Conservation (phyloP, 1,140 invertebrate genomes). For the Psilanteris sp. region DNA sequence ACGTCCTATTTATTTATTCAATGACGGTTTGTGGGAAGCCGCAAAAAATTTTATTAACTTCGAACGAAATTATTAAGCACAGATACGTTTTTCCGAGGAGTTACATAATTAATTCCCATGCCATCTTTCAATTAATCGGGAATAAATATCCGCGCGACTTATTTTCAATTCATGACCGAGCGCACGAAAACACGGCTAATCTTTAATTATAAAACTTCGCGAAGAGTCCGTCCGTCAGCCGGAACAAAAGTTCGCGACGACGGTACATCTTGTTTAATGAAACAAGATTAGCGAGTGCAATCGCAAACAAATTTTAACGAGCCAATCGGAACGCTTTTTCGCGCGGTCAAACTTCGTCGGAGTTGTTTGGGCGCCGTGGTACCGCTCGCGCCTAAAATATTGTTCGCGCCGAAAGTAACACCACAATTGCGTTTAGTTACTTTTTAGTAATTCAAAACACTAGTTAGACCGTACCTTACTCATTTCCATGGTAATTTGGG, state of each 20-base stretch:
- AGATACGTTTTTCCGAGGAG: background rate
- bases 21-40: background rate
- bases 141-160: slow-evolving; percentile 15
- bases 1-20: slow-evolving; percentile 21
- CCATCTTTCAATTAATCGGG: slow-evolving; percentile 20
- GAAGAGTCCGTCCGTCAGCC: background rate
- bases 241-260: background rate
- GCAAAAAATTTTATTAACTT: slow-evolving; percentile 14
- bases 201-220: slow-evolving; percentile 29
- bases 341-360: too few species aligned
- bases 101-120: slow-evolving; percentile 22
- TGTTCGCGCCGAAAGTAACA: too few species aligned
- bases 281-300: too few species aligned
- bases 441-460: too few species aligned
- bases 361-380: too few species aligned
- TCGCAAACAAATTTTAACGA: too few species aligned
- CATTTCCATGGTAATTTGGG: too few species aligned
- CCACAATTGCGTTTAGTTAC: too few species aligned
- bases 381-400: too few species aligned
- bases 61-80: slow-evolving; percentile 2
- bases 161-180: slow-evolving; percentile 21
- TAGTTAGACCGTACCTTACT: too few species aligned
- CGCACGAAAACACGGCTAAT: slow-evolving; percentile 5
- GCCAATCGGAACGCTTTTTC: too few species aligned
- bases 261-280: too few species aligned